Evolutionary conservation across 1,140 invertebrate genomes (phyloP).

Genomic region (Augochlora pura): DNA sequence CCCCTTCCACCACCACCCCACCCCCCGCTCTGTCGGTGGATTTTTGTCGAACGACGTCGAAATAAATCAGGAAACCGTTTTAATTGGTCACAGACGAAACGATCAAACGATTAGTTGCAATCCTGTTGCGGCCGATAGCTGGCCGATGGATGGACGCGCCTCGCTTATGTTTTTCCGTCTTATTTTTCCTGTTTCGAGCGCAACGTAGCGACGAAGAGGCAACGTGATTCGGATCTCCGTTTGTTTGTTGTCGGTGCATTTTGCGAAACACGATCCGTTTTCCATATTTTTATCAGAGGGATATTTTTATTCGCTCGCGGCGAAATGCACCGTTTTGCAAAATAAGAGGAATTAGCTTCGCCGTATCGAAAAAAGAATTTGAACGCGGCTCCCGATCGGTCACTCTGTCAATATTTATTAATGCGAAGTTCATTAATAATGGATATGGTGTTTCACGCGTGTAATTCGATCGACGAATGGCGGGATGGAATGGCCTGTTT

Average conservation of each 20-base stretch:
- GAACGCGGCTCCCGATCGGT: no score
- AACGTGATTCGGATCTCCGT: not conserved
- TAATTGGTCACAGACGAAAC: conserved; percentile 23
- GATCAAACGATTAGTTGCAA: conserved; percentile 30
- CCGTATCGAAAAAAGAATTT: no score
- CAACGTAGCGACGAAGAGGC: not conserved
- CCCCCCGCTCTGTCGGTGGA: not conserved
- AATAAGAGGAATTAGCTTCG: no score
- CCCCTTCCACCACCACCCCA: not conserved
- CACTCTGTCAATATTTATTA: no score
- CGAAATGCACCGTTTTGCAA: not conserved
- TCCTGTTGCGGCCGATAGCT: not conserved
- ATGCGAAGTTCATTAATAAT: no score
- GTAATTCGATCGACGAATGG: no score
- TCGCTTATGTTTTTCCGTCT: not conserved
- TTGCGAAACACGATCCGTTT: conserved; percentile 7
- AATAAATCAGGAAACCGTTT: conserved; percentile 35
- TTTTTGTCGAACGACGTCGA: not conserved
- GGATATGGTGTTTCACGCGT: no score
- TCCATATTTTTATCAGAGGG: no score
- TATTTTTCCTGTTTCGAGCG: not conserved
- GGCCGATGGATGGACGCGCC: not conserved
- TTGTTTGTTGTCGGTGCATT: not conserved
- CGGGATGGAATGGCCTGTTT: no score
- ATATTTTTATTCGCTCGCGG: not conserved